Conservation (phyloP, 2,113 vertebrate species). For the Coreoperca whiteheadi region DNA sequence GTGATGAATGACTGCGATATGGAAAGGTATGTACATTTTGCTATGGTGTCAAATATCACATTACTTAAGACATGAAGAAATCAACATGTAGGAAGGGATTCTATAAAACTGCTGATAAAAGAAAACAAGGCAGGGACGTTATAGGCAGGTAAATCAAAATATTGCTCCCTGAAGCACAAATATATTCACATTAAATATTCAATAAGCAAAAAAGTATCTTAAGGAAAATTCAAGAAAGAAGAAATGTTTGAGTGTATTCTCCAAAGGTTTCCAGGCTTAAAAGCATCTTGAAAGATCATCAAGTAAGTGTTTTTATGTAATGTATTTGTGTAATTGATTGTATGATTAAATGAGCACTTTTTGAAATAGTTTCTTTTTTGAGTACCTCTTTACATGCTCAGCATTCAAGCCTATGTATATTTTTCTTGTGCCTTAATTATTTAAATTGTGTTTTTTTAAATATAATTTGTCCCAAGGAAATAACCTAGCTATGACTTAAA, state of each 20-base stretch:
- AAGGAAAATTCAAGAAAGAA: background rate
- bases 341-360: background rate
- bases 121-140: background rate
- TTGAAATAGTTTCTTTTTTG: background rate
- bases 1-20: background rate
- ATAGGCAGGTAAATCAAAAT: background rate
- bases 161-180: background rate
- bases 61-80: background rate
- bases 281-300: constrained; percentile 2
- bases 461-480: background rate
- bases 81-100: background rate
- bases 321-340: background rate
- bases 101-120: background rate
- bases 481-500: background rate
- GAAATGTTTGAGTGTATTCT: constrained; percentile 8
- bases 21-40: background rate
- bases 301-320: background rate
- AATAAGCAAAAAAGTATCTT: background rate
- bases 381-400: background rate
- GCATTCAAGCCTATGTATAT: background rate
- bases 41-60: background rate
- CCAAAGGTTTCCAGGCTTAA: background rate
- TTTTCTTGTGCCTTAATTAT: background rate
- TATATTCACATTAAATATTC: background rate
- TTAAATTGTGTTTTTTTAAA: constrained; percentile 20